phyloP scores from a whole-genome alignment of 2,888 invertebrate species.

The Tinea trinotella region DNA sequence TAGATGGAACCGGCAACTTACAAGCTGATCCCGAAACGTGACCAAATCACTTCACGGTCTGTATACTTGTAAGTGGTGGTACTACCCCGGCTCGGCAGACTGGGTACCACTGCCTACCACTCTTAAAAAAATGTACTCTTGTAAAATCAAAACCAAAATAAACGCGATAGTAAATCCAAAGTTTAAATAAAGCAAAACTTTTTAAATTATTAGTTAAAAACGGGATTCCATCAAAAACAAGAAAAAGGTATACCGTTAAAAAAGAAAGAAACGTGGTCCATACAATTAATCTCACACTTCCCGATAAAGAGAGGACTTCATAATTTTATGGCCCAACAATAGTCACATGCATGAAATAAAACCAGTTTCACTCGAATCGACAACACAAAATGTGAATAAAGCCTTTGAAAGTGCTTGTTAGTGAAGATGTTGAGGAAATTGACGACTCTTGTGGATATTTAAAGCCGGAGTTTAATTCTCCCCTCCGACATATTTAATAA shows the following conservation, averaged over 20 bases:
- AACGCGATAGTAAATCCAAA: too few species aligned
- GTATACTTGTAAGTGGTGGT: too few species aligned
- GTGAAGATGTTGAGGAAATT: neutral
- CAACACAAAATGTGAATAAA: constrained; percentile 8
- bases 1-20: too few species aligned
- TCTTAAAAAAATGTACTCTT: too few species aligned
- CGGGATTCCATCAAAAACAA: too few species aligned
- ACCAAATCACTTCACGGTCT: too few species aligned
- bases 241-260: constrained; percentile 30
- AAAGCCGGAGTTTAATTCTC: neutral
- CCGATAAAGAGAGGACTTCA: constrained; percentile 40
- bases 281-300: constrained; percentile 47
- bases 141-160: too few species aligned
- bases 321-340: constrained; percentile 47
- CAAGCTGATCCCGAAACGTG: too few species aligned
- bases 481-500: neutral
- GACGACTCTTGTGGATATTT: neutral
- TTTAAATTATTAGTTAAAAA: too few species aligned
- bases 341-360: constrained; percentile 33
- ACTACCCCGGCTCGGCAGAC: too few species aligned
- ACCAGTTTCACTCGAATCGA: constrained; percentile 30
- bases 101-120: too few species aligned
- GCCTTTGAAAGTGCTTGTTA: neutral
- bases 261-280: neutral
- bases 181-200: too few species aligned